These are phyloP conservation scores for Leptopilina boulardi DNA, from an alignment of 1,140 invertebrate genomes.

Conservation along the genomic window DNA sequence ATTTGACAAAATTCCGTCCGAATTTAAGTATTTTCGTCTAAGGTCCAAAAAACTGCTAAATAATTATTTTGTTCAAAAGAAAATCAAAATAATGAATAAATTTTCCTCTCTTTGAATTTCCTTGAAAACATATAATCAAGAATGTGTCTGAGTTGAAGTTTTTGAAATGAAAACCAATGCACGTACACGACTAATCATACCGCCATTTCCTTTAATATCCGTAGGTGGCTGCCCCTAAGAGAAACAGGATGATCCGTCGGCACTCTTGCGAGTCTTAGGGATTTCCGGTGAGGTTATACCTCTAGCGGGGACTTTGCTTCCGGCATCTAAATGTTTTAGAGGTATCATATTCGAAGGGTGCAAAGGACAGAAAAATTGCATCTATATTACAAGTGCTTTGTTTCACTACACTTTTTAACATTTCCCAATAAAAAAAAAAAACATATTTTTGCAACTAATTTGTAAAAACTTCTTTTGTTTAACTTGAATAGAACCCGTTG, in stretches of 20 bases:
- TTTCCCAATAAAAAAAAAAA: no score
- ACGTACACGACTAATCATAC: constrained; percentile 77
- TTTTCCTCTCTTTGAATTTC: background rate
- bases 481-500: no score
- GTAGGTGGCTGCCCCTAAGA: constrained; percentile 65
- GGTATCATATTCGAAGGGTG: background rate
- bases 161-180: constrained; percentile 71
- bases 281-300: constrained; percentile 72
- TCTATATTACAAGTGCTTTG: background rate
- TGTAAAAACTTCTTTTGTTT: no score
- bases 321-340: constrained; percentile 70
- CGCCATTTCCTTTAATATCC: constrained; percentile 78
- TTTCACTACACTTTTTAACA: no score
- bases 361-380: background rate
- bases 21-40: no score
- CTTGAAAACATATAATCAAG: constrained; percentile 30
- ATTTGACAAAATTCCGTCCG: no score
- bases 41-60: no score
- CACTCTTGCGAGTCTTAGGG: constrained; percentile 69
- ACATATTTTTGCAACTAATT: no score
- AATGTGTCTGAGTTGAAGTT: constrained; percentile 46
- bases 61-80: no score
- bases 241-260: constrained; percentile 45
- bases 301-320: constrained; percentile 63
- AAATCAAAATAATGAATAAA: background rate